Base-by-base conservation (phyloP, 2,888 invertebrate genomes). In the Rhamnusium bicolor region DNA sequence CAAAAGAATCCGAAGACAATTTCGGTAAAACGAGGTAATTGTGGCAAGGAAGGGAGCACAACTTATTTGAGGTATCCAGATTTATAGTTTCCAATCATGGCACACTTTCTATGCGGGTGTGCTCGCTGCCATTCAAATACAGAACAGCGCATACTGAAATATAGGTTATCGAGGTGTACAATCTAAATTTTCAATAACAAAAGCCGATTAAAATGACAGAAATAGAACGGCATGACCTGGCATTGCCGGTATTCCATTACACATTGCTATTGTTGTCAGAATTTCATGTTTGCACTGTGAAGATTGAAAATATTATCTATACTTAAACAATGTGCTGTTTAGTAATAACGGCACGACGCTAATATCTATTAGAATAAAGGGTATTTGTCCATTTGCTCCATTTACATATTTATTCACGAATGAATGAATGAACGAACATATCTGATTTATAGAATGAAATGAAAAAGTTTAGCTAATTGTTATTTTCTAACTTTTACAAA, bases 261-360 rank as follows among this genome's bases (percentile, higher is more conserved):
- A 40, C n/a, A 40, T 40, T n/a, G 40, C n/a, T 40, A 40, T 40
- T 40, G 72, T 71, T 63, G 46, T 58, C 29, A 46, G 40, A 47
- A 46, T 65, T 32, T 58, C 53, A 53, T 29, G 61, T 70, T 61
- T 32, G 16, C 27, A 76, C 29, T 63, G 62, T 69, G 68, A 66
- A 72, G 60, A 58, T 56, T 67, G 68, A n/a, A 40, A n/a, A 40
- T 12, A 40, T 40, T 40, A 40, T 40, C 40, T 40, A 40, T 5
- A 40, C 40, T 4, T 12, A 1, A 40, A 40, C 40, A 40, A 40
- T 40, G 40, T 40, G n/a, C 40, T 40, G 40, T 40, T 24, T 12
- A 40, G 40, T 8, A 40, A 40, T 40, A 40, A 40, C 40, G 12
- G 40, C 40, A 12, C 40, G 40, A 12, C 12, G 8, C 6, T 40